phyloP scores from a whole-genome alignment of 2,113 vertebrate species.

The Synodontis membranacea region DNA sequence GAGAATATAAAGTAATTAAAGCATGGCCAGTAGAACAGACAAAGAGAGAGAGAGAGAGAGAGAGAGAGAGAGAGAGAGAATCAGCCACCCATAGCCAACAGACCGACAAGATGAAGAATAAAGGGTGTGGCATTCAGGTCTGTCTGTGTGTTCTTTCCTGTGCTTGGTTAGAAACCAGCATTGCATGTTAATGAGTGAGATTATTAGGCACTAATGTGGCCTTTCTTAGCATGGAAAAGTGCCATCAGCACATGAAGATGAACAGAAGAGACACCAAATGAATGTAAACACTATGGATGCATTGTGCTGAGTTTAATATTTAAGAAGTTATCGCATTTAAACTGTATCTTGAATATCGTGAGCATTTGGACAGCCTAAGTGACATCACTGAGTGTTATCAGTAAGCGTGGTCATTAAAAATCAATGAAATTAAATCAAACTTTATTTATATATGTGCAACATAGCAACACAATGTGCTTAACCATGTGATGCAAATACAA shows the following conservation, averaged over 20 bases:
- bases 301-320: not conserved
- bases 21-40: conserved; percentile 29
- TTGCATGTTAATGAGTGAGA: conserved; percentile 37
- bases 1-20: conserved; percentile 54
- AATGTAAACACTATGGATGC: not conserved
- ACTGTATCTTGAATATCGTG: not conserved
- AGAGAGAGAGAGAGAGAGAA: conserved; percentile 68
- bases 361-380: not conserved
- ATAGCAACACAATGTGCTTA: too few relatives aligned
- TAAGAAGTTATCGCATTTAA: not conserved
- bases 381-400: not conserved
- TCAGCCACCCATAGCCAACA: conserved; percentile 54
- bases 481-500: too few relatives aligned
- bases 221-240: conserved; percentile 3
- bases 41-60: conserved; percentile 59
- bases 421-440: too few relatives aligned
- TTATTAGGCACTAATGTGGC: conserved; percentile 16
- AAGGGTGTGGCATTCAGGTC: conserved; percentile 34
- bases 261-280: not conserved
- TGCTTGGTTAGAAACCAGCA: conserved; percentile 28
- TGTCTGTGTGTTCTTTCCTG: conserved; percentile 14
- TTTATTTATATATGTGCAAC: too few relatives aligned
- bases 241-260: not conserved
- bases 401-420: not conserved
- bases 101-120: conserved; percentile 36